Percentiles rank a stretch among this genome's conserved stretches.
Conservation (phyloP, 2,797 vertebrate species). For the Lithobates pipiens region DNA sequence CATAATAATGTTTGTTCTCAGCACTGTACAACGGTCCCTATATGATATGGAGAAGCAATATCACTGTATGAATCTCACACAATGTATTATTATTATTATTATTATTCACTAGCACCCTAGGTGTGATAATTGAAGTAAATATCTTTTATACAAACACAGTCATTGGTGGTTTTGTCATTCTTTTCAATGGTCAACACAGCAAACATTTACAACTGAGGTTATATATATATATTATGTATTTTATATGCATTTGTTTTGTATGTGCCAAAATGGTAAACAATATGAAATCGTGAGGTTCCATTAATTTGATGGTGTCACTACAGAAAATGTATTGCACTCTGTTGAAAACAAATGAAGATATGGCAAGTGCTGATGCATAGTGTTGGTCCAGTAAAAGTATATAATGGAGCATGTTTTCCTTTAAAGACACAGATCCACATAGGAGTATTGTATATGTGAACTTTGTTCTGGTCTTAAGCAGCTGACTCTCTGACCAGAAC, state of each 20-base stretch:
- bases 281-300: background rate
- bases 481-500: no score
- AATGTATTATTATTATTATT: conserved; percentile 90
- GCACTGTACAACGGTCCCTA: conserved; percentile 99
- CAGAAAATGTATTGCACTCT: background rate
- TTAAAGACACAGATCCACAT: no score
- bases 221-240: background rate
- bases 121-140: conserved; percentile 99
- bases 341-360: background rate
- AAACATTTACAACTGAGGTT: conserved; percentile 70
- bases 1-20: conserved; percentile 95
- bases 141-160: conserved; percentile 99
- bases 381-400: no score
- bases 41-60: conserved; percentile 99
- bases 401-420: no score
- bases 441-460: no score
- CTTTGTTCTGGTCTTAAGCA: no score
- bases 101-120: conserved; percentile 99
- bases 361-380: background rate
- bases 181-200: conserved; percentile 69
- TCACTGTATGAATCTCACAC: conserved; percentile 99
- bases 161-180: conserved; percentile 81
- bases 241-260: conserved; percentile 8
- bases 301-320: background rate
- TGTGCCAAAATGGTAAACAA: background rate